Percentiles rank a stretch among this genome's conserved stretches.
phyloP scores from a whole-genome alignment of 2,888 invertebrate genomes.

The Drosophila melanosoma region DNA sequence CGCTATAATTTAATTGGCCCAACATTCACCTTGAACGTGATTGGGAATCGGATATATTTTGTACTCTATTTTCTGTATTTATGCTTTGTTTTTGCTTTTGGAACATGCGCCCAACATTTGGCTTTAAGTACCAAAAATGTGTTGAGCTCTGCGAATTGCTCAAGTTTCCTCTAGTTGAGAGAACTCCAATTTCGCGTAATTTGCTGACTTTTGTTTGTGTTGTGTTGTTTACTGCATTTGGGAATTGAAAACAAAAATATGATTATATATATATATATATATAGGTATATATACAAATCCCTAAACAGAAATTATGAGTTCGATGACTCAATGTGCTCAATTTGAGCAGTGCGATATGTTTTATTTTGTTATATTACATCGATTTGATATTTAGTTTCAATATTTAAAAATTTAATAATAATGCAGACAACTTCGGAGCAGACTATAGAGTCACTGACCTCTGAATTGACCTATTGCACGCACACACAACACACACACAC shows the following conservation, averaged over 20 bases:
- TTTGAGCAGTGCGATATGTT: conserved; percentile 27
- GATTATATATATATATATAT: neutral
- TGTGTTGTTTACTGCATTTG: conserved; percentile 8
- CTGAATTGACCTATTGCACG: conserved; percentile 19
- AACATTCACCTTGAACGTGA: conserved; percentile 81
- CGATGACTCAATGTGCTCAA: conserved; percentile 58
- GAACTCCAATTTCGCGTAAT: conserved; percentile 54
- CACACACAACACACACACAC: neutral
- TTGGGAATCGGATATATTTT: conserved; percentile 62
- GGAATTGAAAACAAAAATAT: conserved; percentile 28
- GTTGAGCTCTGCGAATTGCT: conserved; percentile 50
- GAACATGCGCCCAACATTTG: conserved; percentile 42
- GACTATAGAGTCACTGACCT: conserved; percentile 29
- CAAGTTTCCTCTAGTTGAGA: conserved; percentile 22
- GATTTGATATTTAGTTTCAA: conserved; percentile 2
- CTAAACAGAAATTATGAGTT: conserved; percentile 21
- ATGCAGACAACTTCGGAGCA: neutral
- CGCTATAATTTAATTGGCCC: conserved; percentile 21
- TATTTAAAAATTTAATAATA: neutral
- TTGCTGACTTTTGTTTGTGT: conserved; percentile 59
- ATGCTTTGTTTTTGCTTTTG: conserved; percentile 5
- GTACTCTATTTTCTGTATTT: neutral
- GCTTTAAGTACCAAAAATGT: conserved; percentile 37
- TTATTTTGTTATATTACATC: neutral
- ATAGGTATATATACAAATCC: neutral